Evolutionary conservation across 1,140 invertebrate genomes (phyloP), one percentile per base, ranked within the genome.

Genomic region (Cydia splendana): DNA sequence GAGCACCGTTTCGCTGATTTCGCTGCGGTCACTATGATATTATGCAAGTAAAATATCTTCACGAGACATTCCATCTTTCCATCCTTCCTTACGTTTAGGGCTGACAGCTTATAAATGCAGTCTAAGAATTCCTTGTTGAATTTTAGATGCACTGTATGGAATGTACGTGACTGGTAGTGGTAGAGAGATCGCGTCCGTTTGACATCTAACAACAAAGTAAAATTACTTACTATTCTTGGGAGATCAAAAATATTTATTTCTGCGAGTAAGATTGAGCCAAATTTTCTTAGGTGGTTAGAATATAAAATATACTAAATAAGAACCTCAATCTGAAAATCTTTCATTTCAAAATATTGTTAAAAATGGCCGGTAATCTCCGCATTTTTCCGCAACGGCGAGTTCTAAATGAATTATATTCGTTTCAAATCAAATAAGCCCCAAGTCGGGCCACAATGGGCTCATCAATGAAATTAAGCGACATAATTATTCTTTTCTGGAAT

Each of bases 401-500:
- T 80, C 79, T 81, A 86, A 85, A 82, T 78, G 78, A 84, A 87
- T 84, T 83, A 82, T 80, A 87, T 84, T 84, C 75, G 74, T 81
- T 77, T 82, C 80, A 82, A 85, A 88, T 87, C 81, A 85, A 89
- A 87, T 86, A 85, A 86, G 82, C 53, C 80, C 75, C 75, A 65
- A 76, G 30, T 76, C 20, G 57, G 65, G 28, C 77, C 74, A 84
- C 83, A 83, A 84, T 86, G 80, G 76, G 75, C 78, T 84, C 79
- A 83, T 85, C 84, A 84, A 88, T 82, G 77, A 76, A 82, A 84
- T 88, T 90, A 88, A 84, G 81, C 79, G 83, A 87, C 82, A 78
- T 84, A 85, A 88, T 90, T 90, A 88, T 87, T 87, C 84, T 85
- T 86, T 86, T 82, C 76, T 76, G 76, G 65, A 79, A 83, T 75